Evolutionary conservation across 2,113 vertebrate genomes (phyloP), one percentile per base, ranked within the genome.

Genomic region (Mormyrus lacerda): DNA sequence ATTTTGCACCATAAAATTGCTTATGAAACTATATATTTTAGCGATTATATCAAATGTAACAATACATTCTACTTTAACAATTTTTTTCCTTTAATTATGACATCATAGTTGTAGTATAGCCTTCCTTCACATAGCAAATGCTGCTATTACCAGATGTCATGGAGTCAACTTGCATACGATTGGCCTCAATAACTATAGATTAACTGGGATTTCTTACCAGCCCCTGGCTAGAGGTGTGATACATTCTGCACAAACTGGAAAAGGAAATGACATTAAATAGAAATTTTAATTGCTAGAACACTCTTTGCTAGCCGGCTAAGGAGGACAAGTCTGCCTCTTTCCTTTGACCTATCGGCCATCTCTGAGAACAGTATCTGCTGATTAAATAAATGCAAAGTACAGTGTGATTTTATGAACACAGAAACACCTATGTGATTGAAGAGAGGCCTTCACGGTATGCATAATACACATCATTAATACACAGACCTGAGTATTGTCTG

Each of bases 161-260:
- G 48, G 24, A 44, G 44, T 84, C 11, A 51, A n/a, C 27, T 35
- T 35, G 65, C 87, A 73, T 73, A 79, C 48, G 6, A 42, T 51
- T 13, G 65, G 47, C n/a, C 11, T 69, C 21, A 69, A 51, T 15
- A 51, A 31, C 87, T 76, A 65, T 39, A 58, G 21, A n/a, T 44
- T 61, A 39, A 53, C 73, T 89, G 83, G 61, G 89, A 94, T 95
- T 96, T 94, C 95, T 92, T 95, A 95, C 94, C 95, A 95, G 96
- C 95, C 85, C 90, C 89, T 92, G 93, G 90, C 92, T 92, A 92
- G 93, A 89, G 91, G 91, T 82, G 82, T 93, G 92, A 85, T 88
- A 79, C 90, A 73, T 85, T 91, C 91, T 90, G 88, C 69, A 58
- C 55, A 58, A 58, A 58, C 21, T n/a, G 55, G 21, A n/a, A 58